Evolutionary conservation across 2,113 vertebrate species (phyloP), one percentile per base, ranked within the genome.

Genomic region (Anhinga rufa): DNA sequence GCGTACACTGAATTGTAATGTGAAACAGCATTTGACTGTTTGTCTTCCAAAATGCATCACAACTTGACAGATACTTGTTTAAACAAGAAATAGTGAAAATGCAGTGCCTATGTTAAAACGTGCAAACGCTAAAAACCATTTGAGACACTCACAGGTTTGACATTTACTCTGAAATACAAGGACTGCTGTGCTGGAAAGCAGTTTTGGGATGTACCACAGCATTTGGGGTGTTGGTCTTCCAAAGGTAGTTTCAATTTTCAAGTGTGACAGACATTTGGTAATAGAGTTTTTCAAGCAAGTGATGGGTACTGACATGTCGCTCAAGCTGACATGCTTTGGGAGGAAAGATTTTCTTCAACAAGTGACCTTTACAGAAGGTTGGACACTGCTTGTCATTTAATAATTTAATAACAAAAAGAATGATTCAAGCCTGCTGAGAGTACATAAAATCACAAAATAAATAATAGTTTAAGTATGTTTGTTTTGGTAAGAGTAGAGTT

Each of bases 401-500:
- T 70, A 68, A 40, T 96, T 96, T 62, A 29, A 70, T 91, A 94
- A 89, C 69, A 40, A 95, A 94, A 94, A 58, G n/a, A 79, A 36
- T 16, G 32, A 55, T 42, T 66, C 51, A 14, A 72, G 51, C 31
- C 57, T 58, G 25, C 38, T 17, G 66, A 31, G 61, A 71, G 25
- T 9, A n/a, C 52, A 19, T n/a, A 46, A 49, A 62, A 78, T 46
- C 42, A 51, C 60, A 64, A 29, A 52, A 38, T 28, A 26, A 49
- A 38, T 71, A 46, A 40, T n/a, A 32, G 26, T 75, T 82, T 28
- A 49, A 42, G 52, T 52, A 26, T 25, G 11, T 28, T 40, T 60
- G 61, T 48, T 95, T 55, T 40, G 46, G 15, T 28, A 24, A n/a
- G 51, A 72, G 22, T 36, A 55, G 36, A 51, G 38, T 4, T 62